phyloP scores from a whole-genome alignment of 2,888 invertebrate genomes.

The Epistrophella euchroma region DNA sequence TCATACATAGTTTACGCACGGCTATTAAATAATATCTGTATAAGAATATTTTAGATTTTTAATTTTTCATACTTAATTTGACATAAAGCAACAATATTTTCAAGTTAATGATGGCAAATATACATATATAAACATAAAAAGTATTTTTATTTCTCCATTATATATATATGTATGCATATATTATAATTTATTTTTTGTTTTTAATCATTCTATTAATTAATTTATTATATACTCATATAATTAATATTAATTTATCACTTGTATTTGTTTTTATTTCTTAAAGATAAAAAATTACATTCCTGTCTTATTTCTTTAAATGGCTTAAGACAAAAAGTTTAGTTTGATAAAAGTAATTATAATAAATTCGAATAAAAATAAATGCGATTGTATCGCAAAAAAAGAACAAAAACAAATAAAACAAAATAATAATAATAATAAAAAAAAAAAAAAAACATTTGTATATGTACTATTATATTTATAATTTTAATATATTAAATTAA shows the following conservation, averaged over 20 bases:
- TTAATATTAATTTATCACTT: constrained; percentile 70
- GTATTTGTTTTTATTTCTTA: constrained; percentile 48
- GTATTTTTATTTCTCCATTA: constrained; percentile 19
- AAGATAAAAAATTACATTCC: constrained; percentile 51
- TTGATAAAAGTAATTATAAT: constrained; percentile 18
- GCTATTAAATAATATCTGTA: not conserved
- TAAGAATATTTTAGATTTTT: not conserved
- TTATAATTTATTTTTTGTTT: constrained; percentile 18
- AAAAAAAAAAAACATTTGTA: not conserved
- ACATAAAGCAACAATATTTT: constrained; percentile 61
- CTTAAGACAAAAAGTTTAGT: constrained; percentile 47
- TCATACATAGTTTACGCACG: not conserved
- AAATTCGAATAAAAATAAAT: constrained; percentile 69
- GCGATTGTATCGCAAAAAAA: constrained; percentile 61
- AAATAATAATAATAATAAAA: constrained; percentile 26
- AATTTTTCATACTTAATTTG: constrained; percentile 6
- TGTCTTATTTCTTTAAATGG: constrained; percentile 62
- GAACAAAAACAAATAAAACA: constrained; percentile 10
- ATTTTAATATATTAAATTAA: constrained; percentile 46
- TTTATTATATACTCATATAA: constrained; percentile 48
- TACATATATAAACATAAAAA: constrained; percentile 35
- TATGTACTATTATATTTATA: constrained; percentile 15
- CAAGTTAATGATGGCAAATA: constrained; percentile 64
- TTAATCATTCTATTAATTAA: constrained; percentile 43
- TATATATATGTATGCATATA: constrained; percentile 11